These are phyloP conservation scores for Heliconius cydno DNA, from an alignment of 2,888 invertebrate species.

Conservation along the genomic window DNA sequence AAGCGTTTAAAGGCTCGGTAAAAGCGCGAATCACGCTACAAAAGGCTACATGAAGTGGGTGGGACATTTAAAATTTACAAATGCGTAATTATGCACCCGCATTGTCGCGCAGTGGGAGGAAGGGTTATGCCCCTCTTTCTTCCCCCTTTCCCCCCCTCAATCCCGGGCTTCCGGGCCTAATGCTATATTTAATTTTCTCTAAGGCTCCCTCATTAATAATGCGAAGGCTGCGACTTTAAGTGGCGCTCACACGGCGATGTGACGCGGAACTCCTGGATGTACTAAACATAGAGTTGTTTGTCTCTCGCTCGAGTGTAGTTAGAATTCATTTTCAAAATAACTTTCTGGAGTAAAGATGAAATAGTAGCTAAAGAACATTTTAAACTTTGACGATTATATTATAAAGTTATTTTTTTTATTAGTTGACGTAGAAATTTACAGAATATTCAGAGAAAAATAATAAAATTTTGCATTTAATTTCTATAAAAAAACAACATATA, in stretches of 20 bases:
- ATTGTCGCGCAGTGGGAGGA: slow-evolving; percentile 74
- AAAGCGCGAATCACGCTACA: slow-evolving; percentile 81
- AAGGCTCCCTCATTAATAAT: slow-evolving; percentile 84
- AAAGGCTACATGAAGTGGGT: slow-evolving; percentile 80
- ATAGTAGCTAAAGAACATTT: not conserved
- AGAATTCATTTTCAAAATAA: not conserved
- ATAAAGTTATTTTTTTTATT: not conserved
- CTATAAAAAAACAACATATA: not conserved
- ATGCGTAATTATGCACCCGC: slow-evolving; percentile 84
- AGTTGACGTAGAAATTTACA: not conserved
- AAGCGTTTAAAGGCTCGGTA: slow-evolving; percentile 70
- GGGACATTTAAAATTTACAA: slow-evolving; percentile 83
- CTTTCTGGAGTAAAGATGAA: not conserved
- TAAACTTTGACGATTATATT: not conserved
- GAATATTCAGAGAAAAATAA: not conserved
- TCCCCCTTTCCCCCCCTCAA: slow-evolving; percentile 62
- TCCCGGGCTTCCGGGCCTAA: slow-evolving; percentile 81
- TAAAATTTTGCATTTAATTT: not conserved
- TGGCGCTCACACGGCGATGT: slow-evolving; percentile 79
- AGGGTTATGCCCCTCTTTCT: slow-evolving; percentile 70
- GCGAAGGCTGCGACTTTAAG: slow-evolving; percentile 82
- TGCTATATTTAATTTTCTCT: slow-evolving; percentile 84
- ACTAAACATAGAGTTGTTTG: slow-evolving; percentile 52
- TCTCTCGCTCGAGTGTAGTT: slow-evolving; percentile 8
- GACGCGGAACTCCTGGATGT: slow-evolving; percentile 65